Evolutionary conservation across 2,113 vertebrate genomes (phyloP), one percentile per base, ranked within the genome.

Genomic region (Patagioenas fasciata): DNA sequence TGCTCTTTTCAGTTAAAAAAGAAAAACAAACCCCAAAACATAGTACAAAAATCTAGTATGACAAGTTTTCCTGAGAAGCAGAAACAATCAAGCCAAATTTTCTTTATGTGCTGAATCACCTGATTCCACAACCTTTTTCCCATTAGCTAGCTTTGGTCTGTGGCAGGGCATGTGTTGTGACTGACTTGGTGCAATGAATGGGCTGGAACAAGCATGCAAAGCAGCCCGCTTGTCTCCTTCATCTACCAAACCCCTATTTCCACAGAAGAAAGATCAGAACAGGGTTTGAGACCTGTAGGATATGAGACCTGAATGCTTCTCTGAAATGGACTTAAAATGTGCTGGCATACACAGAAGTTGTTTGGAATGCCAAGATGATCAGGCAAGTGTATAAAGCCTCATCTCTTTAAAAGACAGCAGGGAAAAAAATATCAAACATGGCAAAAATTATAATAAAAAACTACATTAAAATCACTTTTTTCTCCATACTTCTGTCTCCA

Each of bases 1-100:
- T 95, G 42, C 38, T 95, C 67, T 90, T 95, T 80, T 50, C 53
- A 29, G 34, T 75, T 65, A 80, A 92, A 95, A 91, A 85, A 72
- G 61, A 67, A 93, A 89, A 58, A 72, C 31, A 67, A 24, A 9
- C 0, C 2, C 53, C 19, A 86, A 81, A 92, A 56, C 1, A 4
- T 84, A 47, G 44, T 47, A 84, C 12, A 65, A 83, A 93, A 15
- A 88, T 18, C 18, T 77, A 91, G 67, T 53, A 94, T 26, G 77
- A 47, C 4, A 74, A 80, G 13, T n/a, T 83, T 56, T 65, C 13
- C 26, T 1, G 5, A 57, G 11, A 56, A 80, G 16, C 1, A 84
- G 24, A 66, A 91, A 74, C 3, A 74, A 62, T 2, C 10, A 71
- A 71, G 25, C 3, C 11, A 5, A 16, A 53, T 40, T 72, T 84